Evolutionary conservation across 1,140 invertebrate genomes (phyloP).

Genomic region (Cydia fagiglandana): DNA sequence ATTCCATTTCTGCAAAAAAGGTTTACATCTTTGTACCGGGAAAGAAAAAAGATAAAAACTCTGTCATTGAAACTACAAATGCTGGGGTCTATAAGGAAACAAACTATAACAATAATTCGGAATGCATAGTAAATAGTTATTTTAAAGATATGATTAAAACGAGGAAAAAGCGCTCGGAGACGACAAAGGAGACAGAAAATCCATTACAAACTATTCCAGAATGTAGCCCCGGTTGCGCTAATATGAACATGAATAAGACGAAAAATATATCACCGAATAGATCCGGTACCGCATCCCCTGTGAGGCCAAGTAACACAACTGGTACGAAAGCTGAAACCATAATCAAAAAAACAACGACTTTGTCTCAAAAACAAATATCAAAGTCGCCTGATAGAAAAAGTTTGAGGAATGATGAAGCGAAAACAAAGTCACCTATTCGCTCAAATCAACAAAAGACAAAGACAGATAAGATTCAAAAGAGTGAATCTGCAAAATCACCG

Average conservation of each 20-base stretch:
- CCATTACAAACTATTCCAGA: not conserved
- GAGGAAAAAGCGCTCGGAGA: not conserved
- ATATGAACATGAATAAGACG: conserved; percentile 1
- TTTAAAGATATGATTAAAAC: not conserved
- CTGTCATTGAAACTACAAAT: conserved; percentile 23
- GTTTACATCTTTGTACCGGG: conserved; percentile 44
- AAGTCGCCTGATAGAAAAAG: not conserved
- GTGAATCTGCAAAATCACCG: not conserved
- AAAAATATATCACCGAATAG: not conserved
- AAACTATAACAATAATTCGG: not conserved
- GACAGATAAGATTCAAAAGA: not conserved
- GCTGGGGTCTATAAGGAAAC: not conserved
- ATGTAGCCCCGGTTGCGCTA: conserved; percentile 6
- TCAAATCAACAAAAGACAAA: not conserved
- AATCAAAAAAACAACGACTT: not conserved
- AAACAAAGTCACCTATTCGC: not conserved
- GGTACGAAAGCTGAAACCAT: not conserved
- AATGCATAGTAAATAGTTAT: not conserved
- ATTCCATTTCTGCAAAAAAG: conserved; percentile 45
- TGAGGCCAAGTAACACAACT: not conserved
- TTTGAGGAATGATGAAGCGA: not conserved
- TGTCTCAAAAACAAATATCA: not conserved
- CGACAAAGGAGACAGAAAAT: not conserved
- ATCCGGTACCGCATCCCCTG: not conserved
- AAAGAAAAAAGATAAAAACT: conserved; percentile 49